Conservation (phyloP, 2,797 vertebrate genomes). For the Peromyscus aztecus region DNA sequence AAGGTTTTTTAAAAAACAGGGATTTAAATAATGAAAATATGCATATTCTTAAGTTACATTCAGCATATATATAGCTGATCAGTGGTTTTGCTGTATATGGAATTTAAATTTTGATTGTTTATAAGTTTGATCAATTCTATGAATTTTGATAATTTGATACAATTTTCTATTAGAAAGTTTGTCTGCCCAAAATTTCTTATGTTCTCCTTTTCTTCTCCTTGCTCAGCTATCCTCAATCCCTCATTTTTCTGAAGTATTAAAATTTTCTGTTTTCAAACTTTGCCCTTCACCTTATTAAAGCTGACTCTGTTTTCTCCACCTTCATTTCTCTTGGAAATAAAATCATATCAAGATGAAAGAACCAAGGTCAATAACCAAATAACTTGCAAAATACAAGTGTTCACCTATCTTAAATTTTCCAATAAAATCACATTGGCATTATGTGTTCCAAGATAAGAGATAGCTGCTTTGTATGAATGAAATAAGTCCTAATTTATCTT, state of each 20-base stretch:
- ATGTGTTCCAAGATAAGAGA: not conserved
- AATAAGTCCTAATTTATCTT: not conserved
- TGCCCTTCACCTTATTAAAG: not conserved
- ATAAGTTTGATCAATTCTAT: not conserved
- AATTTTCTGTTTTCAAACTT: not conserved
- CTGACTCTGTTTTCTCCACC: not conserved
- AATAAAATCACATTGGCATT: not conserved
- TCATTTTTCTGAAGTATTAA: not conserved
- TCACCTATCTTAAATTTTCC: not conserved
- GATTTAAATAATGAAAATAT: not conserved
- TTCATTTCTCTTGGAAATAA: slow-evolving; percentile 25
- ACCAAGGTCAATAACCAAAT: not conserved
- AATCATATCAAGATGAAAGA: not conserved
- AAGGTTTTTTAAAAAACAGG: not conserved
- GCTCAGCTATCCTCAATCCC: not conserved
- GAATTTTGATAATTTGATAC: not conserved
- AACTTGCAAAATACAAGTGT: not conserved
- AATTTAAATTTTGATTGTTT: not conserved
- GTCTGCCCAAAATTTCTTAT: not conserved
- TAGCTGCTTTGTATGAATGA: not conserved
- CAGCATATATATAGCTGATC: not conserved
- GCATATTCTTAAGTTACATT: not conserved
- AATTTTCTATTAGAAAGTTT: not conserved
- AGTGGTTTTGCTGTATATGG: not conserved
- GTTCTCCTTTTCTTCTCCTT: not conserved